Evolutionary conservation across 2,797 vertebrate genomes (phyloP).

Genomic region (Coregonus suidteri): DNA sequence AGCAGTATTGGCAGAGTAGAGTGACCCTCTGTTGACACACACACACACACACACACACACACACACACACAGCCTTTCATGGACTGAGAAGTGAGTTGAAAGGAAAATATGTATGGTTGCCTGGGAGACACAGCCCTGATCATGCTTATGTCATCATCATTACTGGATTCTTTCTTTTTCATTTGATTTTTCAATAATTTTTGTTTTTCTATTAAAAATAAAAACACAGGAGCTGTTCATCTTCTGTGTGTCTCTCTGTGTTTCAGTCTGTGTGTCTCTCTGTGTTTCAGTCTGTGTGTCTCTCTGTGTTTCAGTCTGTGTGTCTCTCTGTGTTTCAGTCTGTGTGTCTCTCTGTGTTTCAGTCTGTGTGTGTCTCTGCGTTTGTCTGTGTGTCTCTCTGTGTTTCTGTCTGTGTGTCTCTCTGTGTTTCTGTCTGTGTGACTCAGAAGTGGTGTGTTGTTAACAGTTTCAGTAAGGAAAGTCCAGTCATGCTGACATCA

Average conservation of each 20-base stretch:
- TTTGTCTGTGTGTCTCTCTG: too few relatives aligned
- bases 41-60: too few relatives aligned
- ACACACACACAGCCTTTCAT: constrained; percentile 28
- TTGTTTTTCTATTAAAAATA: constrained; percentile 80
- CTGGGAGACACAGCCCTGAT: constrained; percentile 61
- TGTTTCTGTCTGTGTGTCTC: too few relatives aligned
- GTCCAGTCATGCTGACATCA: constrained; percentile 45
- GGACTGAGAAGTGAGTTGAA: constrained; percentile 28
- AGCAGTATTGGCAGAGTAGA: constrained; percentile 36
- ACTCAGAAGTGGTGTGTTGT: constrained; percentile 3
- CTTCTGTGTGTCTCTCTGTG: neutral
- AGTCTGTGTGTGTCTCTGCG: too few relatives aligned
- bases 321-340: too few relatives aligned
- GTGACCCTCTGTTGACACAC: constrained; percentile 12
- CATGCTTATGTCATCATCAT: constrained; percentile 57
- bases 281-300: neutral
- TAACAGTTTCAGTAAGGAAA: constrained; percentile 33
- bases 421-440: neutral
- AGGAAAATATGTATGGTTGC: constrained; percentile 57
- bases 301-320: neutral
- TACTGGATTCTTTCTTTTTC: constrained; percentile 66
- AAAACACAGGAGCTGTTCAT: constrained; percentile 64
- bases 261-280: too few relatives aligned
- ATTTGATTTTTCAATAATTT: constrained; percentile 74
- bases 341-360: too few relatives aligned